Percentiles rank a stretch among this genome's conserved stretches.
These are phyloP conservation scores for Drosophila gunungcola DNA, from an alignment of 1,140 invertebrate genomes.

Conservation along the genomic window DNA sequence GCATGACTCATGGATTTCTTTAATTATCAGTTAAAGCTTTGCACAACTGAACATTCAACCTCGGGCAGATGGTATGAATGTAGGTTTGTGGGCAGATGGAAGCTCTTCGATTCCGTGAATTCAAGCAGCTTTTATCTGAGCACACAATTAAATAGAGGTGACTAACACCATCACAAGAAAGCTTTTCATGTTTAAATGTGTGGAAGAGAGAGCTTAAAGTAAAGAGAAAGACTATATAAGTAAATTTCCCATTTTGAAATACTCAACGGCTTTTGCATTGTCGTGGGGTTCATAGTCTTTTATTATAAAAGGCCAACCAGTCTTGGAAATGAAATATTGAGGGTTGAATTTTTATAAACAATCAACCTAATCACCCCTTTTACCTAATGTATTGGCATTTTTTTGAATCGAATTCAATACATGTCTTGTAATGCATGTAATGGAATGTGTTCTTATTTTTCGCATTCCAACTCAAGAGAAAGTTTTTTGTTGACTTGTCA, in stretches of 20 bases:
- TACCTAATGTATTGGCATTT: not conserved
- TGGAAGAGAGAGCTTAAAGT: conserved; percentile 18
- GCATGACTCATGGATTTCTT: conserved; percentile 74
- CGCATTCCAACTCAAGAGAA: too few species aligned
- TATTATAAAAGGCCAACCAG: not conserved
- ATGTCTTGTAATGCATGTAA: too few species aligned
- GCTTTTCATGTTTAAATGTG: conserved; percentile 20
- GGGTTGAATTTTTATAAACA: conserved; percentile 7
- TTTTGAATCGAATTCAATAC: not conserved
- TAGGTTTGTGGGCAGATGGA: conserved; percentile 19
- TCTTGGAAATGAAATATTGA: not conserved
- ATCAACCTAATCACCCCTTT: not conserved
- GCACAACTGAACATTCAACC: not conserved
- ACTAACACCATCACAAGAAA: conserved; percentile 29
- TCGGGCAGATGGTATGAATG: not conserved
- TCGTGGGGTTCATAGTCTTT: conserved; percentile 6
- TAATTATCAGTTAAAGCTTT: conserved; percentile 40
- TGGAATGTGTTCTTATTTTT: too few species aligned
- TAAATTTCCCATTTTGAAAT: conserved; percentile 27
- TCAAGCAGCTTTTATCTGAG: conserved; percentile 64
- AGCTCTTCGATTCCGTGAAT: conserved; percentile 40
- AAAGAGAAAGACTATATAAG: conserved; percentile 5
- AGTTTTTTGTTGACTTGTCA: too few species aligned
- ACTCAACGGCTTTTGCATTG: conserved; percentile 28
- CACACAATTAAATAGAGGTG: conserved; percentile 10